Percentiles rank a stretch among this genome's conserved stretches.
phyloP scores from a whole-genome alignment of 2,888 invertebrate species.

The Pheosia gnoma region DNA sequence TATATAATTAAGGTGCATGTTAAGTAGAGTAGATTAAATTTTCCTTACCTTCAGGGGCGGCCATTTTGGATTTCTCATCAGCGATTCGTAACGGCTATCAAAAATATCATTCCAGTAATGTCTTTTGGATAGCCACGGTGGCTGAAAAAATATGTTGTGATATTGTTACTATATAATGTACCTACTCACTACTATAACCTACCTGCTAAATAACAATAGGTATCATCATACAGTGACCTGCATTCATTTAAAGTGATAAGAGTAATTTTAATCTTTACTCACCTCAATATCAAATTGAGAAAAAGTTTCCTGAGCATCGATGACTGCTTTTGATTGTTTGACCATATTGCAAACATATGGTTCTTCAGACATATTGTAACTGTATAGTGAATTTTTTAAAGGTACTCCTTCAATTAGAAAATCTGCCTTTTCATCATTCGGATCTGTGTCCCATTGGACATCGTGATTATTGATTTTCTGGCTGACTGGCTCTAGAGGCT shows the following conservation, averaged over 20 bases:
- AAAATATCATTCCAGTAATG: slow-evolving; percentile 69
- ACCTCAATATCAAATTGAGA: slow-evolving; percentile 68
- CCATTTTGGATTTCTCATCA: slow-evolving; percentile 73
- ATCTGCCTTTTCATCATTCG: slow-evolving; percentile 53
- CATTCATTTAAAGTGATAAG: too few relatives aligned
- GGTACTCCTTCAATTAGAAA: slow-evolving; percentile 55
- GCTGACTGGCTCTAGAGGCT: slow-evolving; percentile 3
- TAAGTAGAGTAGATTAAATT: too few relatives aligned
- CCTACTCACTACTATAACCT: too few relatives aligned
- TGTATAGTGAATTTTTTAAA: slow-evolving; percentile 36
- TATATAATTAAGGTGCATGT: too few relatives aligned
- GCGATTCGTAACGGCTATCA: slow-evolving; percentile 68
- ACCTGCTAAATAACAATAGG: too few relatives aligned
- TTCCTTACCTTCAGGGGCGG: slow-evolving; percentile 65
- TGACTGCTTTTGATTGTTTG: slow-evolving; percentile 49
- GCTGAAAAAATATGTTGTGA: slow-evolving; percentile 45
- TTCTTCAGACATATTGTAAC: slow-evolving; percentile 46
- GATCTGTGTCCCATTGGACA: slow-evolving; percentile 29
- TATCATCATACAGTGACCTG: too few relatives aligned
- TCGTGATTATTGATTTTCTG: slow-evolving; percentile 19
- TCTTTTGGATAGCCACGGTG: slow-evolving; percentile 58
- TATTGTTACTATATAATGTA: too few relatives aligned
- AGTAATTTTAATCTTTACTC: slow-evolving; percentile 15
- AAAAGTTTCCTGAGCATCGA: slow-evolving; percentile 63
- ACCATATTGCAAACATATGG: slow-evolving; percentile 49